A percentile compares a stretch with the other conserved stretches of the same genome.
phyloP scores from a whole-genome alignment of 1,140 invertebrate genomes.

The Camponotus vicinus region DNA sequence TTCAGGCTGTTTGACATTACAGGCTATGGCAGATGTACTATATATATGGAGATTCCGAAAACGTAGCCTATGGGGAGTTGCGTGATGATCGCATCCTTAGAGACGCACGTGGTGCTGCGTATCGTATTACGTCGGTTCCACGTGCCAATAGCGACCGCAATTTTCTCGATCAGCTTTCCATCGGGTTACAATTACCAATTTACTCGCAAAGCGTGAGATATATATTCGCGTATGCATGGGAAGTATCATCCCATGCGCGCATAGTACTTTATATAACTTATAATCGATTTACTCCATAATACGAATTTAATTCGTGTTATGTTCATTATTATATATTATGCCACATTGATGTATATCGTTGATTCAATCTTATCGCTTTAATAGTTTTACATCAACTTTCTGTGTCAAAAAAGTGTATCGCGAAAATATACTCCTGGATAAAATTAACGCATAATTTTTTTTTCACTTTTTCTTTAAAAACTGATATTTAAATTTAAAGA shows the following conservation, averaged over 20 bases:
- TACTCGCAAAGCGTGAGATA: conserved; percentile 65
- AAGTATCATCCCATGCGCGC: conserved; percentile 63
- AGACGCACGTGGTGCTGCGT: conserved; percentile 70
- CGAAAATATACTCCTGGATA: background rate
- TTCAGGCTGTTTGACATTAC: background rate
- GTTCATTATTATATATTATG: background rate
- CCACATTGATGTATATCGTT: background rate
- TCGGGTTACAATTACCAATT: conserved; percentile 82
- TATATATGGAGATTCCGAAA: conserved; percentile 63
- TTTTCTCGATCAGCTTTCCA: conserved; percentile 83
- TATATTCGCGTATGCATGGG: conserved; percentile 71
- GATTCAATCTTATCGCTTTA: background rate
- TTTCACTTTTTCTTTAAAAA: no score
- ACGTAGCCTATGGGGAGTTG: conserved; percentile 66
- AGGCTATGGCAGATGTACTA: conserved; percentile 64
- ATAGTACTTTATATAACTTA: conserved; percentile 20
- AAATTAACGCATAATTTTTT: no score
- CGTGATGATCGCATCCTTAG: conserved; percentile 65
- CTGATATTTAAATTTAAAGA: no score
- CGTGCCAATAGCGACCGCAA: conserved; percentile 80
- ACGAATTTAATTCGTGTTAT: conserved; percentile 22
- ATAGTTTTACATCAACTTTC: background rate
- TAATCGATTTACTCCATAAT: conserved; percentile 26
- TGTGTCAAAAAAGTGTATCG: background rate
- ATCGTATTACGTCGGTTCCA: conserved; percentile 80